Evolutionary conservation across 2,888 invertebrate species (phyloP), one percentile per base, ranked within the genome.

Genomic region (Thelaira solivaga): DNA sequence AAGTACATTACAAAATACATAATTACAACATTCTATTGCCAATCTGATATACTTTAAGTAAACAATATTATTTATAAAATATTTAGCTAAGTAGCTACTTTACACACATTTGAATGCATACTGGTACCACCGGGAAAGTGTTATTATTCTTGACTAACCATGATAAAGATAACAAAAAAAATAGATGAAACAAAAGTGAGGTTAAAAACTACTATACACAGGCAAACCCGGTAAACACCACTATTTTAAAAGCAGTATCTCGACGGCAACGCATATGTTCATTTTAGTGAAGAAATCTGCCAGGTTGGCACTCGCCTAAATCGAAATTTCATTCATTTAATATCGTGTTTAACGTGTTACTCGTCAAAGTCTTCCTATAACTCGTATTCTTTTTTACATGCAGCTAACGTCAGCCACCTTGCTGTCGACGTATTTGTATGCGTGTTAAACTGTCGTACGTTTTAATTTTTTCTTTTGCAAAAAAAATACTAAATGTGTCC

Each of bases 221-320:
- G 47, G 47, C 69, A 59, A 78, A 71, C 77, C 78, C 78, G 78
- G 78, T 76, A 78, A 76, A 75, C 61, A 61, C 65, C 53, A 71
- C 49, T 71, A 71, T 62, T 51, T 57, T 31, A 64, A 64, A 61
- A 24, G 47, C 67, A 71, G 57, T 62, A 47, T 43, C 22, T 16
- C n/a, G 49, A 53, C 71, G 11, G 49, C 74, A 69, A 31, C 57
- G 72, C 18, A 49, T 39, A 49, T 57, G 49, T 65, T 51, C 76
- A 55, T 55, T 69, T 73, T 43, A 36, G 34, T 65, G 18, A 61
- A 74, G 41, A 86, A 88, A 88, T 87, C 84, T 88, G 88, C 88
- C 88, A 88, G 83, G 83, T 86, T 88, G 88, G 88, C 88, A 88
- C 83, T 86, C 85, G 85, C 83, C 80, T 84, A 84, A 82, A 87